A percentile compares a stretch with the other conserved stretches of the same genome.
These are phyloP conservation scores for Ephestia elutella DNA, from an alignment of 1,140 invertebrate genomes.

Conservation along the genomic window DNA sequence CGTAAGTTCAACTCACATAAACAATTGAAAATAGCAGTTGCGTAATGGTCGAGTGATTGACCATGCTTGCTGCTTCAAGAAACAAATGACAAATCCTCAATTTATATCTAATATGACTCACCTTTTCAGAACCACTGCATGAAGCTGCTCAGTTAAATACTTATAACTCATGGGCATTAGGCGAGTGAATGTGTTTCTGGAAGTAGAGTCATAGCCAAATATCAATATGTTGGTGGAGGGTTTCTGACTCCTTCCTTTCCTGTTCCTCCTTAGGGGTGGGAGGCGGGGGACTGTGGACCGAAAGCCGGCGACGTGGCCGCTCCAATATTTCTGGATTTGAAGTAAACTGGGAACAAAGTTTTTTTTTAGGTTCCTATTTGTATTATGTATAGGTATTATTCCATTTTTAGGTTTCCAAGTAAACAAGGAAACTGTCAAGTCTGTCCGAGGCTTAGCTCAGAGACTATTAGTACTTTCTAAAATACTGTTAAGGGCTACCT, in stretches of 20 bases:
- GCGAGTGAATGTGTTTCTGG: constrained; percentile 88
- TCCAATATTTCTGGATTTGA: constrained; percentile 34
- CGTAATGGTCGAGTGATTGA: too few relatives aligned
- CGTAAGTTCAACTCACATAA: too few relatives aligned
- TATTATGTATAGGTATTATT: too few relatives aligned
- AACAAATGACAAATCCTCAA: too few relatives aligned
- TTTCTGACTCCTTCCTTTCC: constrained; percentile 29
- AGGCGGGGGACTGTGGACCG: constrained; percentile 28
- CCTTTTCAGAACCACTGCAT: constrained; percentile 83
- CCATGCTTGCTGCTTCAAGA: too few relatives aligned
- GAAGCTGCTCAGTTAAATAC: constrained; percentile 81
- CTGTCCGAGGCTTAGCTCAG: too few relatives aligned
- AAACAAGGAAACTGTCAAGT: too few relatives aligned
- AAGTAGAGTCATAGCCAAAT: constrained; percentile 94
- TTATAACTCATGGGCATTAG: constrained; percentile 88
- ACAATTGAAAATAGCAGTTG: too few relatives aligned
- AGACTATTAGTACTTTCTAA: too few relatives aligned
- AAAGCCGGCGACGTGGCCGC: constrained; percentile 37
- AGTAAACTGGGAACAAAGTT: constrained; percentile 36
- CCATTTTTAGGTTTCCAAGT: too few relatives aligned
- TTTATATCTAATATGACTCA: constrained; percentile 39
- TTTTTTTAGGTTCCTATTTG: not conserved
- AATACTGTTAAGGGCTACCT: too few relatives aligned
- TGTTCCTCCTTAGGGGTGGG: too few relatives aligned
- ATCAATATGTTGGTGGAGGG: constrained; percentile 85